Evolutionary conservation across 2,888 invertebrate genomes (phyloP).

Genomic region (Ennomos quercinarius): DNA sequence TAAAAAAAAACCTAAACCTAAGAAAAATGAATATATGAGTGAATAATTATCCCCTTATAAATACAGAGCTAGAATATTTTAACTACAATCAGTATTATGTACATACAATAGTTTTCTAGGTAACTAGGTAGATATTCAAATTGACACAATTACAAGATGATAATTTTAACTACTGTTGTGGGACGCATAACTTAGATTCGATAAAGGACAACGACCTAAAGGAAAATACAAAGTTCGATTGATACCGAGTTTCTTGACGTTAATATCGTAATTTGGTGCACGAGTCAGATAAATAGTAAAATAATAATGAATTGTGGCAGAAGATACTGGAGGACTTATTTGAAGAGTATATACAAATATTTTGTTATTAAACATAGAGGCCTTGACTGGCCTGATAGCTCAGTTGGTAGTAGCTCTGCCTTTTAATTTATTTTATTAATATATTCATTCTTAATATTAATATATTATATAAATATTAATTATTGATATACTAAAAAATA

Average conservation of each 20-base stretch:
- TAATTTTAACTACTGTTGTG: slow-evolving; percentile 12
- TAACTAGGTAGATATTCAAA: slow-evolving; percentile 23
- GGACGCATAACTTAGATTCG: slow-evolving; percentile 11
- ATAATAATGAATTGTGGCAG: too few relatives aligned
- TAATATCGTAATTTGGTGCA: slow-evolving; percentile 16
- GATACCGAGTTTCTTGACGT: slow-evolving; percentile 34
- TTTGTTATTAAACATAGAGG: neutral
- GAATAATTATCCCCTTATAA: too few relatives aligned
- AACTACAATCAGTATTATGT: too few relatives aligned
- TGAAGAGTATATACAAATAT: neutral
- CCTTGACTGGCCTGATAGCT: too few relatives aligned
- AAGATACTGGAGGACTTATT: neutral
- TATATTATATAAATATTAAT: too few relatives aligned
- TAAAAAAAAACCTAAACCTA: too few relatives aligned
- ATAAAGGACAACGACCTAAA: slow-evolving; percentile 42
- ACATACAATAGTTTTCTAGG: slow-evolving; percentile 6
- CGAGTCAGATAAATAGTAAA: slow-evolving; percentile 6
- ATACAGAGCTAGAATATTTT: too few relatives aligned
- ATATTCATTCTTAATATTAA: too few relatives aligned
- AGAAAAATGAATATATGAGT: too few relatives aligned
- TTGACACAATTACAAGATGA: slow-evolving; percentile 15
- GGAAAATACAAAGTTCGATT: slow-evolving; percentile 42
- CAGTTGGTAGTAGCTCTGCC: too few relatives aligned
- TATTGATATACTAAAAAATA: too few relatives aligned
- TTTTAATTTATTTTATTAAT: too few relatives aligned